phyloP scores from a whole-genome alignment of 2,888 invertebrate genomes.

The Idaea aversata region DNA sequence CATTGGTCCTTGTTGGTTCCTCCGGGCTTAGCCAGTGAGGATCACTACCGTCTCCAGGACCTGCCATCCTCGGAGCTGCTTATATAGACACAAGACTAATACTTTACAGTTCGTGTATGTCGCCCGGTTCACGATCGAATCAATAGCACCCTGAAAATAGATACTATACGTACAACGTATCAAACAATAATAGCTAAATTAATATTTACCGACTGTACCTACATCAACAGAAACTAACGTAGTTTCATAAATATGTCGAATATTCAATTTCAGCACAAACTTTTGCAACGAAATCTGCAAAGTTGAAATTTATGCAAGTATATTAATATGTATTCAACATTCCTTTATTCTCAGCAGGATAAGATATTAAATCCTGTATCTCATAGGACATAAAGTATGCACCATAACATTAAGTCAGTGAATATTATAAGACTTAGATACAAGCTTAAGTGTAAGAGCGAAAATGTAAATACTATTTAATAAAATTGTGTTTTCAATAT shows the following conservation, averaged over 20 bases:
- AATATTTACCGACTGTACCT: conserved; percentile 10
- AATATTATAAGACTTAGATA: conserved; percentile 28
- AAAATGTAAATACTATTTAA: conserved; percentile 38
- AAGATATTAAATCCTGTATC: no score
- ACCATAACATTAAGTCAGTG: conserved; percentile 54
- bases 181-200: conserved; percentile 40
- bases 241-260: conserved; percentile 17
- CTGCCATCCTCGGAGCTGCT: not conserved
- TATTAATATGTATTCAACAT: conserved; percentile 34
- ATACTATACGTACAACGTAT: conserved; percentile 36
- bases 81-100: not conserved
- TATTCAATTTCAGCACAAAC: not conserved
- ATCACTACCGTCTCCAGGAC: not conserved
- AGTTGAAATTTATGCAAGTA: not conserved
- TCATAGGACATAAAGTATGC: conserved; percentile 53
- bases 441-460: conserved; percentile 45
- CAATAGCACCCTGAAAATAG: conserved; percentile 63
- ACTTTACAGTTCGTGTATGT: not conserved
- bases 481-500: conserved; percentile 29
- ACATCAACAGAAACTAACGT: conserved; percentile 9
- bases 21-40: not conserved
- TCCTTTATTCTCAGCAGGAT: conserved; percentile 42
- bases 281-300: not conserved
- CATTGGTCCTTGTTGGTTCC: conserved; percentile 1
- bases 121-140: conserved; percentile 17